Evolutionary conservation across 2,797 vertebrate species (phyloP).

Genomic region (Austrolebias charrua): DNA sequence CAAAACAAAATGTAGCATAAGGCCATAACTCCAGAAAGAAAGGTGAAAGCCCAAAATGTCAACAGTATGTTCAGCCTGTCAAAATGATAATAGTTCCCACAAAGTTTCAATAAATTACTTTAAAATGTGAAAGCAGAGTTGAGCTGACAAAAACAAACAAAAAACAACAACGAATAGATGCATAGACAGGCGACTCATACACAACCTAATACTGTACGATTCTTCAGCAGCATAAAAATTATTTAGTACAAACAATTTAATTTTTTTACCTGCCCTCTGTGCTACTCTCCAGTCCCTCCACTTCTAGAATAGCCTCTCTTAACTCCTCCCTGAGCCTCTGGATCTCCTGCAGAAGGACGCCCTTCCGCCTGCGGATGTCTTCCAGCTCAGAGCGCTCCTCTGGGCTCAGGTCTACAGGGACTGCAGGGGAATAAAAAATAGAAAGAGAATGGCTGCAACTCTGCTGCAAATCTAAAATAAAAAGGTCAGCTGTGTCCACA

Average conservation of each 20-base stretch:
- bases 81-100: too few species aligned
- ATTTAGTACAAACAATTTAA: background rate
- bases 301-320: conserved; percentile 92
- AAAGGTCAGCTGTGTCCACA: conserved; percentile 20
- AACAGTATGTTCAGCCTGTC: too few species aligned
- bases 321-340: conserved; percentile 92
- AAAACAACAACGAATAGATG: too few species aligned
- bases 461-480: conserved; percentile 24
- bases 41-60: too few species aligned
- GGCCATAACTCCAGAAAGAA: too few species aligned
- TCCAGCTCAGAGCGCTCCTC: conserved; percentile 94
- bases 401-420: conserved; percentile 85
- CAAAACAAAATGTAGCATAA: too few species aligned
- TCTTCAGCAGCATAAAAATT: too few species aligned
- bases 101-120: too few species aligned
- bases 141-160: too few species aligned
- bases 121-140: too few species aligned
- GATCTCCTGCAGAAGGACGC: conserved; percentile 93
- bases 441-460: conserved; percentile 29
- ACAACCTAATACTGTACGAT: too few species aligned
- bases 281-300: conserved; percentile 91
- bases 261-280: conserved; percentile 89
- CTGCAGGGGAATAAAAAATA: conserved; percentile 54
- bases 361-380: conserved; percentile 92
- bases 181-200: too few species aligned